phyloP scores from a whole-genome alignment of 2,113 vertebrate species.

The Amphiprion ocellaris region DNA sequence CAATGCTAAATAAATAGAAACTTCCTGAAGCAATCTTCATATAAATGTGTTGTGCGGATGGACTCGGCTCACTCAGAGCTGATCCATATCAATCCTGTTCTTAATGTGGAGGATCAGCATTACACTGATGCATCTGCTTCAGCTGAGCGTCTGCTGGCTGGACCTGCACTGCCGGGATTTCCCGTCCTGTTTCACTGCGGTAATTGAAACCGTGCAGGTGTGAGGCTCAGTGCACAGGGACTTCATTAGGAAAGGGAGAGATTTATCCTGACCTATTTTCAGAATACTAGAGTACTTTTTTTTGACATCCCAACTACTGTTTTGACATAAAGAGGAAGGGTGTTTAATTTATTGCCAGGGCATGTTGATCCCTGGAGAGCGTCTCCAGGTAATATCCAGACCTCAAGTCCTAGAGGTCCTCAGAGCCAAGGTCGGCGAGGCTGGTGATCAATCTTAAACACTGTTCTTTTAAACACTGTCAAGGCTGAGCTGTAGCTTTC shows the following conservation, averaged over 20 bases:
- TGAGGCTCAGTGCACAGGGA: constrained; percentile 65
- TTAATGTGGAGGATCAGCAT: constrained; percentile 16
- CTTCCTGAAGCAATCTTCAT: constrained; percentile 37
- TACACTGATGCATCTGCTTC: constrained; percentile 39
- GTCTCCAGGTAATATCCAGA: constrained; percentile 27
- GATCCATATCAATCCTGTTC: constrained; percentile 13
- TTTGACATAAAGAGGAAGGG: constrained; percentile 53
- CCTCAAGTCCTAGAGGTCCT: constrained; percentile 13
- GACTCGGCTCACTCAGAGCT: constrained; percentile 7
- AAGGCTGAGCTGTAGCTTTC: neutral
- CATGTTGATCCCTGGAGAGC: constrained; percentile 33
- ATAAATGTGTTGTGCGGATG: constrained; percentile 31
- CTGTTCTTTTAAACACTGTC: neutral
- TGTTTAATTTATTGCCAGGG: constrained; percentile 58
- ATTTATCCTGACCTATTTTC: constrained; percentile 74
- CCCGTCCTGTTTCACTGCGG: constrained; percentile 50
- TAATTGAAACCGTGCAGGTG: constrained; percentile 78
- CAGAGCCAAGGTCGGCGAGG: constrained; percentile 4
- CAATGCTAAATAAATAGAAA: constrained; percentile 24
- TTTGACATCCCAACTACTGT: constrained; percentile 34
- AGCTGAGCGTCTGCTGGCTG: constrained; percentile 25
- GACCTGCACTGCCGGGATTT: constrained; percentile 55
- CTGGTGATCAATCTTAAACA: constrained; percentile 33
- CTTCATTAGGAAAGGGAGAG: constrained; percentile 76
- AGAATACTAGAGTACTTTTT: constrained; percentile 1